These are phyloP conservation scores for Colletes collaris DNA, from an alignment of 2,888 invertebrate genomes.

Conservation along the genomic window DNA sequence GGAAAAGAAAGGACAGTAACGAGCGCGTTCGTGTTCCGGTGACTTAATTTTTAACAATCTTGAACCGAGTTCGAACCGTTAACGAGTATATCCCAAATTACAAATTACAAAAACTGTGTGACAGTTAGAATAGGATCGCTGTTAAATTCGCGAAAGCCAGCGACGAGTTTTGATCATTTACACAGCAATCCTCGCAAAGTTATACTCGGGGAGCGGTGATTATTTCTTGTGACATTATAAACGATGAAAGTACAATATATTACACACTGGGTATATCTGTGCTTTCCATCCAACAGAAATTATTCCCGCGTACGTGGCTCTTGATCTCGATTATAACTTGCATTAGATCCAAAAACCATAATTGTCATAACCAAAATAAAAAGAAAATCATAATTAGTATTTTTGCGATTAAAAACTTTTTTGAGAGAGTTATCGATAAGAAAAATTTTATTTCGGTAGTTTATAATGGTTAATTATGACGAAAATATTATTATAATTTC, in stretches of 20 bases:
- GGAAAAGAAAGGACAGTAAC: conserved; percentile 16
- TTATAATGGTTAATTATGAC: too few species aligned
- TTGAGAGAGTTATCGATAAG: too few species aligned
- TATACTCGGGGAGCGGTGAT: neutral
- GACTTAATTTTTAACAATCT: conserved; percentile 16
- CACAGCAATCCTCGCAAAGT: conserved; percentile 1
- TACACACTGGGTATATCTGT: neutral
- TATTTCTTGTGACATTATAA: neutral
- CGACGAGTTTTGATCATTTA: conserved; percentile 2
- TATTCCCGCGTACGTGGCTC: too few species aligned
- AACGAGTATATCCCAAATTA: neutral
- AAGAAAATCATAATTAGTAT: too few species aligned
- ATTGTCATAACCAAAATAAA: too few species aligned
- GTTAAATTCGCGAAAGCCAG: conserved; percentile 38
- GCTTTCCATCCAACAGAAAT: neutral
- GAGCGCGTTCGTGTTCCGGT: neutral
- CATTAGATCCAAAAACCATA: too few species aligned
- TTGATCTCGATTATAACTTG: too few species aligned
- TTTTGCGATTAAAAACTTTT: too few species aligned
- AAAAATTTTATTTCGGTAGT: too few species aligned
- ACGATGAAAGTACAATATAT: neutral
- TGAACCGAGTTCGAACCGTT: too few species aligned
- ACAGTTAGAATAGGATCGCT: conserved; percentile 3
- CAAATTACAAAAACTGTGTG: neutral
- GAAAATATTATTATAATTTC: too few species aligned